phyloP scores from a whole-genome alignment of 1,140 invertebrate genomes.

The Calycopis cecrops region DNA sequence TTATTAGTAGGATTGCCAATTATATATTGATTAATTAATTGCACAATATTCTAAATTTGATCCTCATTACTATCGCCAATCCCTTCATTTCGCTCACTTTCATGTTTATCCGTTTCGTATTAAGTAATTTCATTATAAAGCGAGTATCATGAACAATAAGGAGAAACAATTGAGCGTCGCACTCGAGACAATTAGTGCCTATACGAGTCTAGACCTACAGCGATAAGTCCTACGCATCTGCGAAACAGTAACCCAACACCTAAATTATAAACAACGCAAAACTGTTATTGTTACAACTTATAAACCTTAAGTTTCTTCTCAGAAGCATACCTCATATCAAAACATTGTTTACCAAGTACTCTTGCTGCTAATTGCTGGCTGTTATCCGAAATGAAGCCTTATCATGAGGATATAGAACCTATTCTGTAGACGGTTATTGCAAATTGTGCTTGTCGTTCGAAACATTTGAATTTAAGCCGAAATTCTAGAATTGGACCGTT shows the following conservation, averaged over 20 bases:
- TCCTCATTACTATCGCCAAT: no score
- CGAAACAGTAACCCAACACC: constrained; percentile 55
- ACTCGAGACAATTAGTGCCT: constrained; percentile 3
- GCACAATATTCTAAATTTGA: no score
- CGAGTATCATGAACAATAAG: no score
- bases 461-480: constrained; percentile 55
- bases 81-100: no score
- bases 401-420: constrained; percentile 15
- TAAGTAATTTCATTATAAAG: no score
- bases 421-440: constrained; percentile 6
- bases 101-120: no score
- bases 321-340: constrained; percentile 56
- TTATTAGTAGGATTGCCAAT: no score
- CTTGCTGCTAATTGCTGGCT: background rate
- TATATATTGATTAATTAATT: no score
- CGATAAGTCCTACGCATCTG: constrained; percentile 36
- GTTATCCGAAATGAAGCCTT: constrained; percentile 10
- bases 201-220: constrained; percentile 14
- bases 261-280: constrained; percentile 43
- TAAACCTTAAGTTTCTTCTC: constrained; percentile 55
- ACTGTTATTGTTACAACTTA: constrained; percentile 40
- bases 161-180: background rate
- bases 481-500: constrained; percentile 37
- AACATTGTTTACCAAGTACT: constrained; percentile 32
- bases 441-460: constrained; percentile 32